Base-by-base conservation (phyloP, 1,140 invertebrate genomes). In the Apis dorsata region DNA sequence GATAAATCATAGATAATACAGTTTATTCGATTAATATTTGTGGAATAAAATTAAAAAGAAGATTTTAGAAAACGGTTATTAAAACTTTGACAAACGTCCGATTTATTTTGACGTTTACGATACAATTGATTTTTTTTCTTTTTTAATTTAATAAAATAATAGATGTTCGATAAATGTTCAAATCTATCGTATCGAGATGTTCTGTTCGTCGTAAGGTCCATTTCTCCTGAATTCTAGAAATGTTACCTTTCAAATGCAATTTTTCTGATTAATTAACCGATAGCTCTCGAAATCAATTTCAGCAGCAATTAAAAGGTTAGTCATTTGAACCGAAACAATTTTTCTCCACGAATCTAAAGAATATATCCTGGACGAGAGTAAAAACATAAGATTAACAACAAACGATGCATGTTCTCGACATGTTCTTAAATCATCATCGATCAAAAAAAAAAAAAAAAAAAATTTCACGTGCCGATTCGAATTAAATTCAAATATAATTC, bases 261-360 rank as follows among this genome's bases (percentile, higher is more conserved):
- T 72, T 53, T 72, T 57, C 13, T 72, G 70, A 72, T 34, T 72
- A 57, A 72, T 72, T 12, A 17, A 57, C 53, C 34, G 53, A 72
- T 72, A 72, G 19, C 24, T 19, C 19, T 21, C 15, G 24, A 72
- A 34, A 72, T 72, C 28, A 21, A 19, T 0, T 12, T 15, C n/a
- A 28, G 24, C 28, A 57, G 19, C 4, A n/a, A 34, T 9, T 13
- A 13, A 49, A 69, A 49, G 19, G 5, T 3, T 49, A 5, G 11
- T 12, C 34, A 3, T n/a, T 49, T 49, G 19, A 49, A 49, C 12
- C n/a, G n/a, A 1, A 28, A 15, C 19, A 55, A 71, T 71, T 71
- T 28, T 28, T 55, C 28, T 71, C 7, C 2, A 4, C 19, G 13
- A 11, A 53, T n/a, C 9, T 19, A 10, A 71, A 12, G 1, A 24